Conservation (phyloP, 2,113 vertebrate species). For the Barnardius zonarius region DNA sequence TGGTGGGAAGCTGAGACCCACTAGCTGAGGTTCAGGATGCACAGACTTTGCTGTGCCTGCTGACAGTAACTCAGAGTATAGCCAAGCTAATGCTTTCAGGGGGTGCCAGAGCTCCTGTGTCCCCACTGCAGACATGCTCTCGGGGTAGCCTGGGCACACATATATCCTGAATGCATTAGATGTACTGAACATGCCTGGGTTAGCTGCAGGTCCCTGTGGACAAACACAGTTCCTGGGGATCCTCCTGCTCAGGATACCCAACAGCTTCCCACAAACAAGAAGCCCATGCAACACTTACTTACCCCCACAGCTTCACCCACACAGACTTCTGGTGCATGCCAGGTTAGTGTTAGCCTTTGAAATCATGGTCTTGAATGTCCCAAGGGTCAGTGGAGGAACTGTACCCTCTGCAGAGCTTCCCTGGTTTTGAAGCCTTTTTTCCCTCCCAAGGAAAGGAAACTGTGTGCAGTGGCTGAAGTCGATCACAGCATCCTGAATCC, state of each 20-base stretch:
- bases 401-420: neutral
- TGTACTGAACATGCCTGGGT: neutral
- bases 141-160: rapidly evolving
- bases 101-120: neutral
- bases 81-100: neutral
- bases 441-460: neutral
- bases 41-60: neutral
- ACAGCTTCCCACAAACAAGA: neutral
- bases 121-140: neutral
- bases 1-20: neutral
- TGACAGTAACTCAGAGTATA: neutral
- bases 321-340: neutral
- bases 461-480: neutral
- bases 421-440: neutral
- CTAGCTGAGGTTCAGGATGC: neutral
- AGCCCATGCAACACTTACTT: neutral
- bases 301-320: neutral
- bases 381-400: neutral
- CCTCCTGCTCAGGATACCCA: neutral
- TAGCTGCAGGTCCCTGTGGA: neutral
- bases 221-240: neutral
- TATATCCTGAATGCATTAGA: neutral
- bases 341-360: neutral
- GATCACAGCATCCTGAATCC: slow-evolving; percentile 38
- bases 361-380: neutral